Percentiles rank a stretch among this genome's conserved stretches.
phyloP scores from a whole-genome alignment of 2,888 invertebrate species.

The Bembecia ichneumoniformis region DNA sequence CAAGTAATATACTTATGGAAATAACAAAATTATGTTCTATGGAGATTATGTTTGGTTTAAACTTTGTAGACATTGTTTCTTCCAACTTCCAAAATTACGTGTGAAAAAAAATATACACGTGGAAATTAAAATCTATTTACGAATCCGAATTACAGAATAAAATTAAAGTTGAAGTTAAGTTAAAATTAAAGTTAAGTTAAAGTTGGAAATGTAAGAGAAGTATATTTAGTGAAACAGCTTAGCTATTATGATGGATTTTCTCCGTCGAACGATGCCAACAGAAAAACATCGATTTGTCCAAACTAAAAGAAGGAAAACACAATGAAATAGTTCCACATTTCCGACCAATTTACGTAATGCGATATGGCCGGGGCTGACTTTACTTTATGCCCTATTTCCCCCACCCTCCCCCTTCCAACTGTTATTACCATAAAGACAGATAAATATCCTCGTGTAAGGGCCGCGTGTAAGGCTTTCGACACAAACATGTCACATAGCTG shows the following conservation, averaged over 20 bases:
- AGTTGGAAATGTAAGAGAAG: not conserved
- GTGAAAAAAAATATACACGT: too few species aligned
- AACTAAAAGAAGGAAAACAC: conserved; percentile 24
- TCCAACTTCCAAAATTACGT: too few species aligned
- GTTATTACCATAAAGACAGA: conserved; percentile 47
- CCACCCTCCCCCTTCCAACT: conserved; percentile 12
- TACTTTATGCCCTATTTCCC: conserved; percentile 11
- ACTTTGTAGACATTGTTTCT: too few species aligned
- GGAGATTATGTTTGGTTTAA: too few species aligned
- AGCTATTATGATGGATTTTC: not conserved
- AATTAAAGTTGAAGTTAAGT: too few species aligned
- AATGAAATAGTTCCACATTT: conserved; percentile 44
- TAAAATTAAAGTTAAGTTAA: not conserved
- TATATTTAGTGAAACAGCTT: not conserved
- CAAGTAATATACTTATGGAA: too few species aligned
- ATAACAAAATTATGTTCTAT: too few species aligned
- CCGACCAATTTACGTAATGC: conserved; percentile 58
- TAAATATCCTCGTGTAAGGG: conserved; percentile 35
- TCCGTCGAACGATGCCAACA: not conserved
- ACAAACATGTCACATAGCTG: not conserved
- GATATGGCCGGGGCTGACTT: conserved; percentile 34
- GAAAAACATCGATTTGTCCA: conserved; percentile 5
- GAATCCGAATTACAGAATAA: too few species aligned
- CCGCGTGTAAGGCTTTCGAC: too few species aligned
- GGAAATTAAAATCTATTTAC: too few species aligned